Conservation (phyloP, 64 coral and sea anemone species). For the Pachyseris speciosa region DNA sequence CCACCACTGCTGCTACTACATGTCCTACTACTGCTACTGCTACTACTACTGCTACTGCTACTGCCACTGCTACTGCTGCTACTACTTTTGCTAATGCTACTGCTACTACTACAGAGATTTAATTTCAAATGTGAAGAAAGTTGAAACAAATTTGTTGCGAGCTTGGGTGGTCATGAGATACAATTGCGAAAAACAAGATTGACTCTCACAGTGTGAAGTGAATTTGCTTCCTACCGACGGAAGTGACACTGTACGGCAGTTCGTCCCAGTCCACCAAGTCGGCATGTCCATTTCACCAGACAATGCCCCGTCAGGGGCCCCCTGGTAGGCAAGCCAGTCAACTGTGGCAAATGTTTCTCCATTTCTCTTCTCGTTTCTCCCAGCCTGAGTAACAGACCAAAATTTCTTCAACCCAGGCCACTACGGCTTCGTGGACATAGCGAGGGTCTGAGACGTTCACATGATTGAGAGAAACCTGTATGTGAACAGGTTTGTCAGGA, state of each 20-base stretch:
- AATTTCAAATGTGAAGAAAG: too few species aligned
- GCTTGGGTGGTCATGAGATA: too few species aligned
- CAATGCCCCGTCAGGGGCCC: constrained; percentile 58
- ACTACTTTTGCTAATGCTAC: too few species aligned
- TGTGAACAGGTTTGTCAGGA: constrained; percentile 83
- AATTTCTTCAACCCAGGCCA: constrained; percentile 76
- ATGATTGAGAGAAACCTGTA: constrained; percentile 75
- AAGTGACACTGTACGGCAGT: constrained; percentile 2
- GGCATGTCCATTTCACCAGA: constrained; percentile 36
- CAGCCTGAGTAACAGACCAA: constrained; percentile 52
- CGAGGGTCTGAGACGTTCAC: constrained; percentile 41
- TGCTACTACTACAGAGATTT: too few species aligned
- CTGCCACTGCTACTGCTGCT: too few species aligned
- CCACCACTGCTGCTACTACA: too few species aligned
- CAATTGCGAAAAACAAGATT: too few species aligned
- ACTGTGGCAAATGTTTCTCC: constrained; percentile 39
- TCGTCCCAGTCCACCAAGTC: constrained; percentile 63
- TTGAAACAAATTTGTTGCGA: too few species aligned
- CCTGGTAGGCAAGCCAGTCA: constrained; percentile 75
- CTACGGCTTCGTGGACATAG: constrained; percentile 66
- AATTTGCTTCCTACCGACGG: constrained; percentile 1
- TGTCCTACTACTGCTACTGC: too few species aligned
- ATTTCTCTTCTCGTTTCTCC: constrained; percentile 44
- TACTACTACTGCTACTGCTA: too few species aligned
- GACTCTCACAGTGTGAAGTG: too few species aligned